phyloP scores from a whole-genome alignment of 1,140 invertebrate species.

The Pemphigus obesinymphae region DNA sequence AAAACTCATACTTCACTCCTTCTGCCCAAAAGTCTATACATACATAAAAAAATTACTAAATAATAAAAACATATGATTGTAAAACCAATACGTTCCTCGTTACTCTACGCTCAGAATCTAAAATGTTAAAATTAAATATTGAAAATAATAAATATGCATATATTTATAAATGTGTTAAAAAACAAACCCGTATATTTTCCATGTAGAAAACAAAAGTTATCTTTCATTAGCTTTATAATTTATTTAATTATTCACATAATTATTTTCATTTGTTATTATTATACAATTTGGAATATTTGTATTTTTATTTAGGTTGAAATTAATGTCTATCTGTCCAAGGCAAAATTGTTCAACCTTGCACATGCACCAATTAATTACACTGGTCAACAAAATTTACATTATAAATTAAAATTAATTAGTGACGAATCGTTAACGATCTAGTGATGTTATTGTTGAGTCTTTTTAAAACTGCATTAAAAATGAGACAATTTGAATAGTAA shows the following conservation, averaged over 20 bases:
- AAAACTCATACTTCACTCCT: too few relatives aligned
- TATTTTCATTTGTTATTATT: background rate
- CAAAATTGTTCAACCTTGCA: slow-evolving; percentile 6
- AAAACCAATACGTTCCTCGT: too few relatives aligned
- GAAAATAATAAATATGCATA: too few relatives aligned
- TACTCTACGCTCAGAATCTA: too few relatives aligned
- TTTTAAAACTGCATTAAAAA: too few relatives aligned
- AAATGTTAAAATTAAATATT: too few relatives aligned
- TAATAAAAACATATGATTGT: too few relatives aligned
- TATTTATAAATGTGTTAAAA: too few relatives aligned
- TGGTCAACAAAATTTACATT: background rate
- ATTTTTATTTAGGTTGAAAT: background rate
- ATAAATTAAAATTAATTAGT: background rate
- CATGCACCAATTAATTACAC: background rate
- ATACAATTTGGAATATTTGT: background rate
- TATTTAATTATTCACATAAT: background rate
- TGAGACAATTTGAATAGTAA: too few relatives aligned
- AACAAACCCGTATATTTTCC: background rate
- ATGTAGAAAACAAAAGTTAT: background rate
- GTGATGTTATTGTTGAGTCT: too few relatives aligned
- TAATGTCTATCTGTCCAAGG: background rate
- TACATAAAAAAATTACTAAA: too few relatives aligned
- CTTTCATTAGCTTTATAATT: background rate
- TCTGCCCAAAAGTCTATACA: too few relatives aligned
- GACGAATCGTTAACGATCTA: background rate